These are phyloP conservation scores for Stercorarius parasiticus DNA, from an alignment of 2,113 vertebrate species.

Conservation along the genomic window DNA sequence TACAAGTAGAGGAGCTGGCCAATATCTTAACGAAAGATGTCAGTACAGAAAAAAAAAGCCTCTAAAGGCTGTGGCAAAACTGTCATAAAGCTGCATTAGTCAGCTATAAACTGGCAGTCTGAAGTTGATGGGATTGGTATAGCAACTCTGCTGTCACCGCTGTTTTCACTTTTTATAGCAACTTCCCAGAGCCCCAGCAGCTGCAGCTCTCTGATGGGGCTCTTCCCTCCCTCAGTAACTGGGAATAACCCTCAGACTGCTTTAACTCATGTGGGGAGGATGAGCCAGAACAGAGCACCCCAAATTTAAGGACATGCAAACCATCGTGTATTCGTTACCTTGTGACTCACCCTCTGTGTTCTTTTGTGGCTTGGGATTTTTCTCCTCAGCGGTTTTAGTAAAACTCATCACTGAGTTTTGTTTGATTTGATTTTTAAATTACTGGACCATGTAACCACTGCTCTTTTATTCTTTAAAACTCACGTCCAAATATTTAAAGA, in stretches of 20 bases:
- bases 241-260: not conserved
- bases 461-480: not conserved
- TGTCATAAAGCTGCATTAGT: not conserved
- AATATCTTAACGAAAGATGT: not conserved
- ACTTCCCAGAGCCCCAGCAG: not conserved
- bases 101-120: not conserved
- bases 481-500: not conserved
- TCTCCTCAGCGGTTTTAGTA: not conserved
- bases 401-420: not conserved
- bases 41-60: not conserved
- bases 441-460: not conserved
- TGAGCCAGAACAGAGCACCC: not conserved
- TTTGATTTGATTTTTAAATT: not conserved
- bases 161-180: not conserved
- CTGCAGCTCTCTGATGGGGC: not conserved
- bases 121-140: rapidly evolving
- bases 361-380: not conserved
- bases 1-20: not conserved
- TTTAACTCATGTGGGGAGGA: not conserved
- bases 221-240: not conserved
- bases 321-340: rapidly evolving
- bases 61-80: not conserved
- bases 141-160: not conserved
- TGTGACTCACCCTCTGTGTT: not conserved
- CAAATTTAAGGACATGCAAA: not conserved